phyloP scores from a whole-genome alignment of 2,888 invertebrate species.

The Plagiodera versicolora region DNA sequence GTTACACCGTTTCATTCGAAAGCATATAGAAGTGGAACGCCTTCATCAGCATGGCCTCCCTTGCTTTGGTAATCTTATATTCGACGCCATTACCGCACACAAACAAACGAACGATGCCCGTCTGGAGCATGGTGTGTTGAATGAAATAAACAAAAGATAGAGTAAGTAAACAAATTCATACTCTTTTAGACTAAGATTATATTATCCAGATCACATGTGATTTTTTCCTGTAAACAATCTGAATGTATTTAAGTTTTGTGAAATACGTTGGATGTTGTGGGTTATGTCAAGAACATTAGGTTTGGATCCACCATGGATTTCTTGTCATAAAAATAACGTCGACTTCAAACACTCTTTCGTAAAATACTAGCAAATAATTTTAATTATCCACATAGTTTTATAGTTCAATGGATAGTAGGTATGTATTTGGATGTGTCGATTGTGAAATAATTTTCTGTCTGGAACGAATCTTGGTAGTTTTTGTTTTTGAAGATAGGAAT shows the following conservation, averaged over 20 bases:
- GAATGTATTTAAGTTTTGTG: conserved; percentile 2
- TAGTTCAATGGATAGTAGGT: too few relatives aligned
- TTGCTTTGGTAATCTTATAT: conserved; percentile 7
- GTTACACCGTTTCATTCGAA: conserved; percentile 16
- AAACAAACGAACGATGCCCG: conserved; percentile 12
- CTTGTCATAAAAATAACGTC: too few relatives aligned
- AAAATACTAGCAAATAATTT: too few relatives aligned
- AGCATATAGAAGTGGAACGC: conserved; percentile 32
- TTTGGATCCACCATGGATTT: too few relatives aligned
- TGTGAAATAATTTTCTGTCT: too few relatives aligned
- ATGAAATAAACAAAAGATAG: conserved; percentile 37
- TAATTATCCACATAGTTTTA: too few relatives aligned
- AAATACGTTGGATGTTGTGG: not conserved
- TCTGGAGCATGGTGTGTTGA: conserved; percentile 30
- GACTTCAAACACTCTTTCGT: too few relatives aligned
- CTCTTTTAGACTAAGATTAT: conserved; percentile 38
- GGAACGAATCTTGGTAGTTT: too few relatives aligned
- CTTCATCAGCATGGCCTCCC: conserved; percentile 37
- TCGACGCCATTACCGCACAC: conserved; percentile 43
- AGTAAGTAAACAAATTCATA: conserved; percentile 43
- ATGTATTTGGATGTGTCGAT: too few relatives aligned
- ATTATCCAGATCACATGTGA: conserved; percentile 40
- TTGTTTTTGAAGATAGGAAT: too few relatives aligned
- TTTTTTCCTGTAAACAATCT: conserved; percentile 19
- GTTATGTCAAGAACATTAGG: not conserved